phyloP scores from a whole-genome alignment of 2,888 invertebrate genomes.

The Sphaeridia pumilis region DNA sequence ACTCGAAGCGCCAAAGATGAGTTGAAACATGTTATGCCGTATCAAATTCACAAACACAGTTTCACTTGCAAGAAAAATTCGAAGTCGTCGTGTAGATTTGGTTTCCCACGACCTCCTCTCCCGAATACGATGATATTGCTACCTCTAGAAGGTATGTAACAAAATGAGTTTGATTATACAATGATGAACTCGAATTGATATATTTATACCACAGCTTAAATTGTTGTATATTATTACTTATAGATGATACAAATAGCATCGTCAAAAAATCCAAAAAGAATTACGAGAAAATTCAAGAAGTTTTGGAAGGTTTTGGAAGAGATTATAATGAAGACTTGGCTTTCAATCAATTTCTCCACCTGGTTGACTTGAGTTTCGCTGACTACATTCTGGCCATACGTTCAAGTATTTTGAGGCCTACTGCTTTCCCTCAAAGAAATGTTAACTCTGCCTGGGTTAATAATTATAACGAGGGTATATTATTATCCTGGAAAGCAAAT shows the following conservation, averaged over 20 bases:
- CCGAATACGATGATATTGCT: background rate
- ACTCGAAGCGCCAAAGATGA: background rate
- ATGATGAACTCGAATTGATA: too few relatives aligned
- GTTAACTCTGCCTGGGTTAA: constrained; percentile 32
- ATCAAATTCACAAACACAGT: constrained; percentile 17
- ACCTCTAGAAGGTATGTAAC: too few relatives aligned
- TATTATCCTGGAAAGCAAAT: constrained; percentile 37
- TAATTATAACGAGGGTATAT: constrained; percentile 31
- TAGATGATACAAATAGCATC: constrained; percentile 15
- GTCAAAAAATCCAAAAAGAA: constrained; percentile 3
- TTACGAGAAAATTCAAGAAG: constrained; percentile 12
- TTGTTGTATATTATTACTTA: background rate
- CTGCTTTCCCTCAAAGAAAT: constrained; percentile 31
- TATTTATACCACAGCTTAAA: background rate
- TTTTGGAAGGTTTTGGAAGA: constrained; percentile 6
- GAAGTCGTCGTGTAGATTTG: constrained; percentile 1
- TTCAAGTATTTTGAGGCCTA: constrained; percentile 18
- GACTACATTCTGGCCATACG: constrained; percentile 21
- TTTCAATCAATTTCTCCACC: constrained; percentile 18
- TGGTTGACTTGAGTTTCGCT: constrained; percentile 14
- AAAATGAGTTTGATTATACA: too few relatives aligned
- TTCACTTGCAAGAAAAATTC: constrained; percentile 12
- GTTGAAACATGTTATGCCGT: background rate
- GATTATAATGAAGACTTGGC: constrained; percentile 6
- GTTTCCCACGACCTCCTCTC: constrained; percentile 5